Evolutionary conservation across 2,113 vertebrate genomes (phyloP).

Genomic region (Psittacula cyanocephala): DNA sequence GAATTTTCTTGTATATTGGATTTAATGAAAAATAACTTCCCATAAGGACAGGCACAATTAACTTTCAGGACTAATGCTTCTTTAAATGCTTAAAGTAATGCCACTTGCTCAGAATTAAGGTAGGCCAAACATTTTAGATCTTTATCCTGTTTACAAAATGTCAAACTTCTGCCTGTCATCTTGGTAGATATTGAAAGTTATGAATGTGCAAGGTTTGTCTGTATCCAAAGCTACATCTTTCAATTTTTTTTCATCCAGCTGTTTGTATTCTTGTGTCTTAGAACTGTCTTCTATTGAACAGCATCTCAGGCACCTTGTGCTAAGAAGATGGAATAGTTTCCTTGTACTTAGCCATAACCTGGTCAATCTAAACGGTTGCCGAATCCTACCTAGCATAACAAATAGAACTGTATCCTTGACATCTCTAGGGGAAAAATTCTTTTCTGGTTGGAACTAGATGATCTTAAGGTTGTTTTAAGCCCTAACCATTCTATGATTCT

Average conservation of each 20-base stretch:
- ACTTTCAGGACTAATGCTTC: not conserved
- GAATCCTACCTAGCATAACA: not conserved
- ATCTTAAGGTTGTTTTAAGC: not conserved
- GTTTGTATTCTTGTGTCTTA: not conserved
- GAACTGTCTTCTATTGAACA: not conserved
- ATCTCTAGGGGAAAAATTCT: not conserved
- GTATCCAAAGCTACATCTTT: not conserved
- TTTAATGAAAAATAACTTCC: not conserved
- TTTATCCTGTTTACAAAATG: not conserved
- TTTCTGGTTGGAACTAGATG: not conserved
- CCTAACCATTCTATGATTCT: not conserved
- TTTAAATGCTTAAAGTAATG: not conserved
- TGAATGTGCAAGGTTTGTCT: not conserved
- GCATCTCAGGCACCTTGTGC: not conserved
- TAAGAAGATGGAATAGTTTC: not conserved
- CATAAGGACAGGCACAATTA: not conserved
- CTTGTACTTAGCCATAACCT: not conserved
- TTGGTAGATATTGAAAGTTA: not conserved
- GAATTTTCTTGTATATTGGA: not conserved
- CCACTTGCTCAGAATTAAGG: not conserved
- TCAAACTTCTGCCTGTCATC: not conserved
- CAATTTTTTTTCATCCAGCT: not conserved
- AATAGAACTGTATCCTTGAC: not conserved
- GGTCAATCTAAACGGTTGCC: not conserved
- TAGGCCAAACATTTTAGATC: not conserved